Base-by-base conservation (phyloP, 2,113 vertebrate species). In the Rhinoderma darwinii region DNA sequence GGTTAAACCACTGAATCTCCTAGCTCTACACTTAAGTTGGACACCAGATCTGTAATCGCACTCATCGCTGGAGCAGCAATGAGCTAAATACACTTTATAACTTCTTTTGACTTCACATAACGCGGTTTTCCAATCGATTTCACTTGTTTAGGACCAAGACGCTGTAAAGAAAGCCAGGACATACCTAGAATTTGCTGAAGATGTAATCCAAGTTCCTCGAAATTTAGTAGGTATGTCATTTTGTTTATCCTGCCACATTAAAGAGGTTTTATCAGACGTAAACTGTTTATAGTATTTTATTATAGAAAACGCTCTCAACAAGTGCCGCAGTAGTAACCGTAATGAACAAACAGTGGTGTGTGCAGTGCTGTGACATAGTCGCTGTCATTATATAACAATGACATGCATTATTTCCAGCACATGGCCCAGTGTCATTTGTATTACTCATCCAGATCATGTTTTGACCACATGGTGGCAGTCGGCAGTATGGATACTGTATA, bases 151-250 rank as follows among this genome's bases (percentile, higher is more conserved):
- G 98, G 97, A 99, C 92, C 97, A 99, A 88, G 97, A 99, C 89
- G 98, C 98, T 0, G 98, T 99, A 39, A 97, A 97, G 89, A 95
- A 97, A 68, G 98, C 98, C 43, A 95, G 98, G 91, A 96, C 96
- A 92, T 98, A 96, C 90, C 95, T 99, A 90, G 98, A 99, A 90
- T 99, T 99, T 93, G 97, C 98, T 47, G 98, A 99, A 95, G 97
- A 99, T 91, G 93, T 97, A 83, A 98, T 99, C 89, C 98, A 98
- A 92, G 98, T 99, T 89, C 98, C 98, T 89, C 95, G 96, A 90
- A 98, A 97, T 90, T 96, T 99, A 97, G 98, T 99, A 90, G 98
- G 98, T 99, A 92, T 93, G 95, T 92, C 32, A 83, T 0, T 89
- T 88, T 77, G 83, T 25, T 79, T 72, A 12, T 22, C 56, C n/a